phyloP scores from a whole-genome alignment of 2,888 invertebrate species.

The Drosophila longiperda region DNA sequence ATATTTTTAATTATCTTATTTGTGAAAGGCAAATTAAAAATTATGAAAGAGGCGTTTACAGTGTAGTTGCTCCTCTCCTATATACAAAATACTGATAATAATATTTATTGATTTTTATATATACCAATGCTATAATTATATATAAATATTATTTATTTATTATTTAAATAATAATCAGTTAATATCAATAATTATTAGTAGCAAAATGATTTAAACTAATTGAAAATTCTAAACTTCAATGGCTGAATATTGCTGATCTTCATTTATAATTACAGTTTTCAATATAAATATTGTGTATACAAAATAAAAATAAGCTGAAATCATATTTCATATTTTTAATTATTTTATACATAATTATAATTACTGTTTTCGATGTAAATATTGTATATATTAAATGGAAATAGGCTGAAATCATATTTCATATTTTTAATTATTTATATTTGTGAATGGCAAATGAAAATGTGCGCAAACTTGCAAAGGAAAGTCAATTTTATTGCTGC shows the following conservation, averaged over 20 bases:
- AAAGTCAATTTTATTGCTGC: background rate
- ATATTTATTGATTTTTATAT: too few species aligned
- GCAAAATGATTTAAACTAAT: background rate
- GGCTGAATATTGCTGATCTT: background rate
- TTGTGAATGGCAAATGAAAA: background rate
- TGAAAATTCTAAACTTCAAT: too few species aligned
- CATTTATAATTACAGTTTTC: background rate
- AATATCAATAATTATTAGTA: background rate
- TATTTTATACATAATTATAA: background rate
- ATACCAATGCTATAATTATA: too few species aligned
- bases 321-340: background rate
- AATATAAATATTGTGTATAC: background rate
- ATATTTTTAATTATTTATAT: background rate
- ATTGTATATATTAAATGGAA: background rate
- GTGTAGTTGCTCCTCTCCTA: too few species aligned
- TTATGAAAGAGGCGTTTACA: too few species aligned
- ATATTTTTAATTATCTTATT: background rate
- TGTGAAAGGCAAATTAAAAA: too few species aligned
- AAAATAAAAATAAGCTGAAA: background rate
- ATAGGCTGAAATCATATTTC: background rate
- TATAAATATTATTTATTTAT: background rate
- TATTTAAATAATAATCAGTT: background rate
- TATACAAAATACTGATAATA: too few species aligned
- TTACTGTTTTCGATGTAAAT: background rate
- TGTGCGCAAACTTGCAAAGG: background rate